Base-by-base conservation (phyloP, 2,888 invertebrate species). In the Syrphus vitripennis region DNA sequence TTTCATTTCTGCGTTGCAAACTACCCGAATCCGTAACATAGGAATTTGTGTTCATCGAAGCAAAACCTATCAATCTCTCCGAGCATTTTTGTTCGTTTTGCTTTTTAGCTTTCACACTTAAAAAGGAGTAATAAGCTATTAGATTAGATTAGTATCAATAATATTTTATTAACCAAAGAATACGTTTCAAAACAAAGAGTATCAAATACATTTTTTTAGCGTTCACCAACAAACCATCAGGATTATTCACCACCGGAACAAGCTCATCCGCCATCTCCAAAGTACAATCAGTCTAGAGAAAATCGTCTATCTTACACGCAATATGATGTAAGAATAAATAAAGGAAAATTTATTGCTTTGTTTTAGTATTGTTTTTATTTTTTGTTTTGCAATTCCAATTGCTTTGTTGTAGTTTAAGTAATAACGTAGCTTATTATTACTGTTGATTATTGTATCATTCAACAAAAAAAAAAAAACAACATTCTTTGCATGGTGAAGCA, bases 271-370 rank as follows among this genome's bases (percentile, higher is more conserved):
- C 90, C 92, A 87, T 90, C 91, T 88, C 91, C 92, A 87, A 91
- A 91, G 89, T 91, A 90, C 90, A 91, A 90, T 87, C 89, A 90
- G 88, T 89, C 90, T 84, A 90, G 90, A 89, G 92, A 93, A 90
- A 90, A 91, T 89, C 91, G 92, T 88, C 89, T 90, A 79, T 91
- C 91, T 88, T 91, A 90, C 89, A 91, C 91, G 88, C 92, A 92
- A 88, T 91, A 91, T 89, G 92, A 93, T 91, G 93, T 92, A 92
- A 92, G 92, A 90, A n/a, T n/a, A n/a, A 45, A 70, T 65, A 14
- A 67, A 14, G 34, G 34, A 67, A 29, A 67, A 67, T 82, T 71
- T 53, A 67, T 84, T 63, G 12, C 31, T 61, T 78, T n/a, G n/a
- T n/a, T n/a, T n/a, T n/a, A n/a, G n/a, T n/a, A n/a, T n/a, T n/a